Base-by-base conservation (phyloP, 2,113 vertebrate species). In the Dipodomys ordii region DNA sequence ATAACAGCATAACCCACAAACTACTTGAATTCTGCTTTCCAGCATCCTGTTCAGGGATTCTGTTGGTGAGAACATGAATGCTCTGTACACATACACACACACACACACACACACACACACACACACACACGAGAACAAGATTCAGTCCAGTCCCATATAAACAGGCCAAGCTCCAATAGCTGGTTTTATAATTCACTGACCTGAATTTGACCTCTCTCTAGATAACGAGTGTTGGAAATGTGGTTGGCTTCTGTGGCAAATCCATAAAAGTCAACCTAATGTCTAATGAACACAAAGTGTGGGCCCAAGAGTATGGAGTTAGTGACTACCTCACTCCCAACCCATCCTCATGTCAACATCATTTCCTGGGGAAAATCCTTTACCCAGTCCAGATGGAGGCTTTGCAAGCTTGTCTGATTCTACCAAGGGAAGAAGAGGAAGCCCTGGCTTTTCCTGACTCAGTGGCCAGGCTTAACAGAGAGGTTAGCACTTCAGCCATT, bases 201-300 rank as follows among this genome's bases (percentile, higher is more conserved):
- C 68, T 49, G 28, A 91, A 74, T 23, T 68, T 89, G 67, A 90
- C 64, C 62, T 94, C 94, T 89, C 32, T 15, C n/a, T 39, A 83
- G 15, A 67, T 57, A 92, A 87, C 25, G 25, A 49, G 39, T 92
- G 49, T 35, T 82, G n/a, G 30, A 88, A 94, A 82, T 69, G 23
- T 78, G 67, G 71, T 76, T 71, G 68, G 64, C 69, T 83, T 88
- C 92, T 20, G 8, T 83, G 27, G 3, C 20, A 72, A 88, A 92
- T 82, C n/a, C 25, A 23, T 86, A 73, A 94, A 95, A 92, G 6
- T 32, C 18, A 20, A 15, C 1, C 3, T n/a, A 32, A 60, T 25
- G 7, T 10, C 49, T 62, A 25, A 18, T 32, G 65, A 83, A 76
- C 67, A 35, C 25, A 88, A 46, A 71, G 20, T 71, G 5, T 12